phyloP scores from a whole-genome alignment of 2,113 vertebrate species.

The Gadus macrocephalus region DNA sequence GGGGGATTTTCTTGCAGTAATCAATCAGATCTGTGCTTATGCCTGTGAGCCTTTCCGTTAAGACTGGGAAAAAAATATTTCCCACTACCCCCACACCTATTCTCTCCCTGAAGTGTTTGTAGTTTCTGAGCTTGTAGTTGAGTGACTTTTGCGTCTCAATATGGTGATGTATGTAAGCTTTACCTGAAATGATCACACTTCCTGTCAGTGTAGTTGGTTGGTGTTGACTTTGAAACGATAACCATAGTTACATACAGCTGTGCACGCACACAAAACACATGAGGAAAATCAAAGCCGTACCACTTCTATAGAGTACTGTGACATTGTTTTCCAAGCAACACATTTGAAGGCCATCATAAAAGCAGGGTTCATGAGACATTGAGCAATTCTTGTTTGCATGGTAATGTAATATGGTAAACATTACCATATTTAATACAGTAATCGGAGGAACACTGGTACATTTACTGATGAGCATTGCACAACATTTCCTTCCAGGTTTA shows the following conservation, averaged over 20 bases:
- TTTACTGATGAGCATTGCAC: slow-evolving; percentile 1
- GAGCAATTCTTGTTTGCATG: too few species aligned
- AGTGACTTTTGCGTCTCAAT: slow-evolving; percentile 43
- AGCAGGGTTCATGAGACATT: too few species aligned
- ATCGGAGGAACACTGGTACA: slow-evolving; percentile 11
- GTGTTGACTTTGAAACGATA: not conserved
- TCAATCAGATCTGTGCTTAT: slow-evolving; percentile 24
- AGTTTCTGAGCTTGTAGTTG: slow-evolving; percentile 15
- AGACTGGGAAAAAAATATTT: not conserved
- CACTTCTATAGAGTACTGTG: too few species aligned
- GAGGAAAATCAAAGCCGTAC: not conserved
- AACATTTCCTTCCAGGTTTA: not conserved
- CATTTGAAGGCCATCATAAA: too few species aligned
- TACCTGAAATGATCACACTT: not conserved
- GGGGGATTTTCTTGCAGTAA: slow-evolving; percentile 28
- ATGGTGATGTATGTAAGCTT: slow-evolving; percentile 33
- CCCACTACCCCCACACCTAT: not conserved
- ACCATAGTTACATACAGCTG: not conserved
- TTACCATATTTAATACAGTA: not conserved
- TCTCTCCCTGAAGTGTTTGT: not conserved
- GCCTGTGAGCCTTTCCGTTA: slow-evolving; percentile 4
- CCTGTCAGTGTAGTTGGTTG: not conserved
- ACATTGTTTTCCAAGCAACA: too few species aligned
- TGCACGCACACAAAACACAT: not conserved
- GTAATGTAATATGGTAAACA: too few species aligned